Base-by-base conservation (phyloP, 2,888 invertebrate species). In the Drosophila mimica region DNA sequence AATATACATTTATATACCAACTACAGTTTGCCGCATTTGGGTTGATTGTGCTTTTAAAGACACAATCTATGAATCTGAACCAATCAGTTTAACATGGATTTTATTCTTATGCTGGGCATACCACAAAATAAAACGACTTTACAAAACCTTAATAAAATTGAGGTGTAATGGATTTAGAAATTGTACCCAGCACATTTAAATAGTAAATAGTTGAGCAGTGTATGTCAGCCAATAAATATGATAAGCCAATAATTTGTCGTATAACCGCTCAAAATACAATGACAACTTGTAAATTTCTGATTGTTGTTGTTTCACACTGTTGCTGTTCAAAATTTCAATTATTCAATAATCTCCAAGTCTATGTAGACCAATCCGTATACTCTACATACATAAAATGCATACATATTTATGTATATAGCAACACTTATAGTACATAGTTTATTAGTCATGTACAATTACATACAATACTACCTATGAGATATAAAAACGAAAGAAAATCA, bases 401-500 rank as follows among this genome's bases (percentile, higher is more conserved):
- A 15, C 40, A 53, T 49, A 59, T 59, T 36, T 48, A 25, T 58
- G 46, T 57, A 54, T 36, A 40, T 53, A 59, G 52, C 43, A 46
- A 53, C n/a, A 53, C n/a, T 34, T 31, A 20, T 34, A 25, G 46
- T 46, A 46, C 4, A 60, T 51, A 54, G 40, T 31, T 31, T 60
- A 43, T 64, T 59, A 49, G 38, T 25, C 31, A 54, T 71, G 71
- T 70, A 64, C 54, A 48, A 33, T 70, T 38, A 38, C 70, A 48
- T 54, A 67, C 38, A 40, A 15, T 52, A 58, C 46, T 61, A 52
- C 40, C 61, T 65, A 40, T 66, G 25, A 38, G 54, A 61, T 53
- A 48, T 51, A 57, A 36, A 38, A 52, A 62, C 20, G 48, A 70
- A 76, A 73, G 54, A 34, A 69, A 85, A 88, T 75, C 68, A 87